Evolutionary conservation across 2,888 invertebrate species (phyloP).

Genomic region (Phragmatobia fuliginosa): DNA sequence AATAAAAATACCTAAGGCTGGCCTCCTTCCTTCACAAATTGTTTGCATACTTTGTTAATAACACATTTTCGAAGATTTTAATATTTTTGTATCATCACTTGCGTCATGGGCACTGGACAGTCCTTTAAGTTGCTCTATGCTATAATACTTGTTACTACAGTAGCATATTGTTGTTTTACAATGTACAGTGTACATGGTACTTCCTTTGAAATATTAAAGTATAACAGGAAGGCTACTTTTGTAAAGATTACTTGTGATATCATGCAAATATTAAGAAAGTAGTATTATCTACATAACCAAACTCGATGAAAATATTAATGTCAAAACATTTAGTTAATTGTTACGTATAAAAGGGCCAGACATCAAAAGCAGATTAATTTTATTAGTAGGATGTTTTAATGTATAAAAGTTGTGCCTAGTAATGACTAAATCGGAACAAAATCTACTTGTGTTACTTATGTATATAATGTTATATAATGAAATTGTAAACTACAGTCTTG

Average conservation of each 20-base stretch:
- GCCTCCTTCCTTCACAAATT: conserved; percentile 94
- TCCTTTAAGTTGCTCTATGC: conserved; percentile 29
- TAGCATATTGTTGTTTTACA: conserved; percentile 13
- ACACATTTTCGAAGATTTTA: conserved; percentile 39
- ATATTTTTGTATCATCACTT: conserved; percentile 35
- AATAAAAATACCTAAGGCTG: conserved; percentile 84
- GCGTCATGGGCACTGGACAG: conserved; percentile 26
- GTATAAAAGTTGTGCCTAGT: conserved; percentile 29
- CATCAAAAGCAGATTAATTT: conserved; percentile 23
- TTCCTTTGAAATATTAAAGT: background rate
- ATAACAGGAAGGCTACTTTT: conserved; percentile 26
- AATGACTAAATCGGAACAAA: conserved; percentile 33
- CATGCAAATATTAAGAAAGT: conserved; percentile 6
- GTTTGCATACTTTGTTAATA: conserved; percentile 90
- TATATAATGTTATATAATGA: conserved; percentile 34
- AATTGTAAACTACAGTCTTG: conserved; percentile 37
- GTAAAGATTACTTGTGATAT: conserved; percentile 20
- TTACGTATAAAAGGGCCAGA: conserved; percentile 26
- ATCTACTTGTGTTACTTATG: conserved; percentile 32
- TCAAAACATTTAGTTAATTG: conserved; percentile 13
- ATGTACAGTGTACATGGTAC: conserved; percentile 4
- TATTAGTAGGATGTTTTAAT: conserved; percentile 17
- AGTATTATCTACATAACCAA: conserved; percentile 16
- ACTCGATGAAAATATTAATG: conserved; percentile 26
- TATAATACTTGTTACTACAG: conserved; percentile 29